Base-by-base conservation (phyloP, 2,113 vertebrate genomes). In the Edolisoma coerulescens region DNA sequence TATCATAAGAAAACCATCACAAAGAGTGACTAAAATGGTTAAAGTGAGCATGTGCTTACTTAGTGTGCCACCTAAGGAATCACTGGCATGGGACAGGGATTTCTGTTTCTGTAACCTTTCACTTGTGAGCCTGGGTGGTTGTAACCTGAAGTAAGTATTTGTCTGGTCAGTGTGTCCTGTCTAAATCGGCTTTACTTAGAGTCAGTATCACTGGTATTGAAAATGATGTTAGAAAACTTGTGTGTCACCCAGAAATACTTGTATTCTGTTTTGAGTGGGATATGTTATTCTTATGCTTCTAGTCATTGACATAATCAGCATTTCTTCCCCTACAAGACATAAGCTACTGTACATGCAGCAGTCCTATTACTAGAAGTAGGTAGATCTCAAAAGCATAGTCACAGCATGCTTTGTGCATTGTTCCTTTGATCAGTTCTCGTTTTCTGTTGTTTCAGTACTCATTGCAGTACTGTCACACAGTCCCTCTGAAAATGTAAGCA, bases 351-450 rank as follows among this genome's bases (percentile, higher is more conserved):
- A 59, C 32, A 5, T 80, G 87, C n/a, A 90, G 24, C 60, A 68
- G 71, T 67, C 28, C 71, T 96, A 56, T 80, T 68, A 81, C 89
- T 89, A 50, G 83, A 86, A 84, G 30, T 76, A 85, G 94, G 45
- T 60, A 74, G 56, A 49, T 90, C 22, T 88, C 82, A 77, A 26
- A 77, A 77, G 32, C 47, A 41, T 64, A 84, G 60, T 49, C n/a
- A 35, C 52, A 61, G n/a, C 32, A 16, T 75, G 41, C 16, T 21
- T 83, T 84, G 54, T 90, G 49, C 37, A 49, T 61, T 12, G 1
- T 57, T 92, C 41, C 64, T 96, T 93, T 96, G 76, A 92, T 96
- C 81, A 65, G 13, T 56, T 87, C 37, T 76, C 18, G 8, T 95
- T 52, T 52, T 64, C 22, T 90, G 32, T 59, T 84, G 74, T 84